Evolutionary conservation across 2,888 invertebrate species (phyloP), one percentile per base, ranked within the genome.

Genomic region (Thelaira solivaga): DNA sequence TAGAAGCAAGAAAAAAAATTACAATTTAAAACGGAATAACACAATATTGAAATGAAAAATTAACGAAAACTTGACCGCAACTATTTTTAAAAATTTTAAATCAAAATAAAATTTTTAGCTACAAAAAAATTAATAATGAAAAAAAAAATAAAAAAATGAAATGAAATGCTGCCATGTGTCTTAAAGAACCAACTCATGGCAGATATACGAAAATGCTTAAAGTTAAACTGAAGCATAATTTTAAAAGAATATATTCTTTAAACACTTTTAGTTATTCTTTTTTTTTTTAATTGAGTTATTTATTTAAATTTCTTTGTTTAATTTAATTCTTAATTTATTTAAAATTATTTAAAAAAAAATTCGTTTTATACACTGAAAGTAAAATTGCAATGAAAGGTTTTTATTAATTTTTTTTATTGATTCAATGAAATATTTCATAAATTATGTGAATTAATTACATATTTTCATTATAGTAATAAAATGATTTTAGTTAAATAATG

Each of bases 1-100:
- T n/a, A n/a, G n/a, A n/a, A n/a, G n/a, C n/a, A n/a, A n/a, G n/a
- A n/a, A n/a, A n/a, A n/a, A 59, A 49, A 65, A 64, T 0, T 43
- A 45, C 11, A 36, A 36, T 22, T 53, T 11, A 41, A 34, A 13
- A 43, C 16, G 11, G 36, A 36, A 26, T 11, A 34, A 2, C 41
- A 13, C 13, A 62, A 43, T 39, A 68, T 26, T 71, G 31, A 69
- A 67, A 68, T 49, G 55, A 73, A 67, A 76, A 71, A 64, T 34
- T 74, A 34, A 51, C 41, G 61, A 76, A 72, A 73, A 77, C 77
- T 77, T 73, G 77, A 78, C 78, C 74, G 57, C 65, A 74, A 75
- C 61, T 61, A 68, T 68, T 75, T 75, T 22, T 10, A 36, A 57
- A n/a, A 36, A 36, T 53, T 39, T 26, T 2, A 41, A 51, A 43